These are phyloP conservation scores for Nephotettix cincticeps DNA, from an alignment of 1,140 invertebrate species.

Conservation along the genomic window DNA sequence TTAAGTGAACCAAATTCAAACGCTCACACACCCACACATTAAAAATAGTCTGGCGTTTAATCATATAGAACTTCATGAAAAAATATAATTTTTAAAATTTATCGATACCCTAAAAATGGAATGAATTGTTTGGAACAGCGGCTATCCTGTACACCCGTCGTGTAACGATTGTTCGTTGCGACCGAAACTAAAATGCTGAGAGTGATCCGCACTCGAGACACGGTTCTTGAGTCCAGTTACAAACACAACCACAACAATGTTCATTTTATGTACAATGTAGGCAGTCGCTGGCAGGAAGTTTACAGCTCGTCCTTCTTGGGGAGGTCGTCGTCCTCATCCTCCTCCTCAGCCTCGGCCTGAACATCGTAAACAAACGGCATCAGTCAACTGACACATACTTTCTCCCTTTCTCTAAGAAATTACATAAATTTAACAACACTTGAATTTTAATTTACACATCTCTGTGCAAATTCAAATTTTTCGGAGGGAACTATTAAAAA, in stretches of 20 bases:
- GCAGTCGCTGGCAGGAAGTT: constrained; percentile 34
- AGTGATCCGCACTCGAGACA: neutral
- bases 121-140: constrained; percentile 1
- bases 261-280: neutral
- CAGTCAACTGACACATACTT: no score
- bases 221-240: neutral
- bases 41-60: neutral
- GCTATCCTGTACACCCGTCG: neutral
- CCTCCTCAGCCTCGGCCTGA: constrained; percentile 53
- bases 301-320: constrained; percentile 68
- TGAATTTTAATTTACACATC: no score
- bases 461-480: no score
- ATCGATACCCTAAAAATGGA: constrained; percentile 3
- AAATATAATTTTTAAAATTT: constrained; percentile 17
- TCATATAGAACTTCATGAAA: neutral
- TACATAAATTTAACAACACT: neutral
- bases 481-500: no score
- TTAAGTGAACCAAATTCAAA: neutral
- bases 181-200: neutral
- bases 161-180: neutral
- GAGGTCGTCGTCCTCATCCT: constrained; percentile 63
- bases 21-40: neutral
- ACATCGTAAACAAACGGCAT: no score
- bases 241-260: constrained; percentile 15
- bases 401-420: neutral